Evolutionary conservation across 2,888 invertebrate species (phyloP).

Genomic region (Eremobia ochroleuca): DNA sequence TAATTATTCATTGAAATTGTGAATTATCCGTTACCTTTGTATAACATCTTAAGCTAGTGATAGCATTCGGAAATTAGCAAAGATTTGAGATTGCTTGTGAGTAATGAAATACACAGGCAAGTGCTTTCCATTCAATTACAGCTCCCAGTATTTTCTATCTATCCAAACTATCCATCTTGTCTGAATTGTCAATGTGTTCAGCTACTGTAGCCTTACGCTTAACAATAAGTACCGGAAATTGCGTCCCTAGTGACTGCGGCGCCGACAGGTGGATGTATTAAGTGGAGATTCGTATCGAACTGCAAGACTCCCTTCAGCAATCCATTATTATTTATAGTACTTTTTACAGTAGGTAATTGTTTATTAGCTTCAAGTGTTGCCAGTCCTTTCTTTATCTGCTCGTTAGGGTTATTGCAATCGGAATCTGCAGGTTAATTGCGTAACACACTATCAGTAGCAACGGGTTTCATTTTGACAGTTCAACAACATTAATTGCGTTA

Average conservation of each 20-base stretch:
- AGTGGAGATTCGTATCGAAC: conserved; percentile 55
- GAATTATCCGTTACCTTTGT: conserved; percentile 8
- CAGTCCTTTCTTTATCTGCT: conserved; percentile 11
- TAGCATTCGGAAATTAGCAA: conserved; percentile 22
- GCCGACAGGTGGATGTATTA: conserved; percentile 62
- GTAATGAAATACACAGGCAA: conserved; percentile 44
- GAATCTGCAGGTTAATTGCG: too few species aligned
- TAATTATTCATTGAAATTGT: background rate
- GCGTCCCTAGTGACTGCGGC: conserved; percentile 59
- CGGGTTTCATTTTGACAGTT: too few species aligned
- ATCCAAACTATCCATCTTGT: conserved; percentile 63
- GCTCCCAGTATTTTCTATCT: conserved; percentile 56
- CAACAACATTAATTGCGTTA: too few species aligned
- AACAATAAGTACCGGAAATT: conserved; percentile 68
- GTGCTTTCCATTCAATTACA: conserved; percentile 41
- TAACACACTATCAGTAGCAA: too few species aligned
- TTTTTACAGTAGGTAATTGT: conserved; percentile 34
- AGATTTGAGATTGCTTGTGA: conserved; percentile 23
- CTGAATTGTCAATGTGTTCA: conserved; percentile 57
- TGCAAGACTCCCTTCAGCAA: conserved; percentile 37
- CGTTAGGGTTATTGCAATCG: conserved; percentile 41
- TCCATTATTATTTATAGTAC: conserved; percentile 45
- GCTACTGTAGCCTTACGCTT: conserved; percentile 55
- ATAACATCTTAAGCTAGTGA: background rate
- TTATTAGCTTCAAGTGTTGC: conserved; percentile 13